Evolutionary conservation across 1,140 invertebrate species (phyloP), one percentile per base, ranked within the genome.

Genomic region (Drosophila athabasca): DNA sequence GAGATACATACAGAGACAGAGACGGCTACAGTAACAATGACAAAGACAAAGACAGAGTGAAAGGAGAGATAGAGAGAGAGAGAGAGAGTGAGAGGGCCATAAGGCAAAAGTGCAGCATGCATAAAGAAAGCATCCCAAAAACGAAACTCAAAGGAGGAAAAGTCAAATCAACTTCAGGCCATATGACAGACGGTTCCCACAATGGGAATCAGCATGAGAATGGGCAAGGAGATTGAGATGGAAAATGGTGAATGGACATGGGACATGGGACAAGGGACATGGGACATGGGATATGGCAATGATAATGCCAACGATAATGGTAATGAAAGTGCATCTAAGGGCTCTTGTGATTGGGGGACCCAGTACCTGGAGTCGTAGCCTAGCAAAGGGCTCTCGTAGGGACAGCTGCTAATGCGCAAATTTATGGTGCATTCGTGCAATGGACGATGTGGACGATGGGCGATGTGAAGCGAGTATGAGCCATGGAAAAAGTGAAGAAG

Each of bases 321-420:
- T 88, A 88, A 88, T 87, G 82, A 76, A 74, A 88, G 62, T 82
- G 82, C 82, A 78, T 31, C 62, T 44, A 41, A 39, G 60, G 69
- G 44, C 15, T 17, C 45, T 17, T 29, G 24, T 45, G 45, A 22
- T 29, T 52, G 15, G 41, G 60, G 43, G 55, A 49, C 66, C 71
- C 68, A 64, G 64, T 91, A 93, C 93, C 93, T 93, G 72, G 92
- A 88, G 71, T 93, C 93, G 84, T 92, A 93, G 91, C 91, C 91
- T 58, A 93, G 90, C 54, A 92, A 79, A 62, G 91, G 92, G 76
- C 93, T 93, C 92, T 93, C 93, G 62, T 91, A 93, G 84, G 88
- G 76, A 66, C 78, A 89, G 90, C 92, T 93, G 87, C 70, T 87
- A 87, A 87, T 87, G 65, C 85, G 81, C 57, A 90, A 87, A 90